Evolutionary conservation across 1,140 invertebrate genomes (phyloP).

Genomic region (Brachionus rubens): DNA sequence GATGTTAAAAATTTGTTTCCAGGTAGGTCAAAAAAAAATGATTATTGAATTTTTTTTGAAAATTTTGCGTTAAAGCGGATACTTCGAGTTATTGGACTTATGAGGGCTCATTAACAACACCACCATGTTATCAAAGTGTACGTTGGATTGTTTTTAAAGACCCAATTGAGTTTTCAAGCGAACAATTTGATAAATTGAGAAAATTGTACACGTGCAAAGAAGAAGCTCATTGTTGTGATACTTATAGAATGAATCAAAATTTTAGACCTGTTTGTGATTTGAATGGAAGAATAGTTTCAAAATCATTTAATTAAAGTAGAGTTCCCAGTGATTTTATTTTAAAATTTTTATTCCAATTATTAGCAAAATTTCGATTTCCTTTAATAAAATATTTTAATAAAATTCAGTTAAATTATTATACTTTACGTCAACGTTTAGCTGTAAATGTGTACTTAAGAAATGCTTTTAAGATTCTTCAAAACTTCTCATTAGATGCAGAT

Average conservation of each 20-base stretch:
- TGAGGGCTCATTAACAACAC: constrained; percentile 80
- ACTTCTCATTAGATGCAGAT: no score
- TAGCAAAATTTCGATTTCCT: no score
- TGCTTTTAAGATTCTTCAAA: no score
- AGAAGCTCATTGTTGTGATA: neutral
- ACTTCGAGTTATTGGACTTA: constrained; percentile 66
- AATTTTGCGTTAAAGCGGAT: neutral
- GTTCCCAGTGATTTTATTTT: no score
- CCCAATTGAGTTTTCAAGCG: constrained; percentile 54
- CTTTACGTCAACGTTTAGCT: no score
- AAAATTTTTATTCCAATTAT: no score
- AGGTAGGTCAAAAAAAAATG: neutral
- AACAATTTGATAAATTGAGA: constrained; percentile 6
- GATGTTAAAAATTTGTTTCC: constrained; percentile 33
- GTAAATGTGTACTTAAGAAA: no score
- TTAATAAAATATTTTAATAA: no score
- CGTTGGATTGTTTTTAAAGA: constrained; percentile 80
- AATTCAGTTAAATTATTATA: no score
- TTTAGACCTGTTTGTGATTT: constrained; percentile 35
- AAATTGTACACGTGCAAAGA: neutral
- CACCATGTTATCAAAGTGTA: constrained; percentile 80
- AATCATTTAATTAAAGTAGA: constrained; percentile 42
- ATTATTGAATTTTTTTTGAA: neutral
- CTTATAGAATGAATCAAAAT: neutral
- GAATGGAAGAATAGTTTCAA: constrained; percentile 30